Conservation (phyloP, 2,113 vertebrate genomes). For the Erythrocebus patas region DNA sequence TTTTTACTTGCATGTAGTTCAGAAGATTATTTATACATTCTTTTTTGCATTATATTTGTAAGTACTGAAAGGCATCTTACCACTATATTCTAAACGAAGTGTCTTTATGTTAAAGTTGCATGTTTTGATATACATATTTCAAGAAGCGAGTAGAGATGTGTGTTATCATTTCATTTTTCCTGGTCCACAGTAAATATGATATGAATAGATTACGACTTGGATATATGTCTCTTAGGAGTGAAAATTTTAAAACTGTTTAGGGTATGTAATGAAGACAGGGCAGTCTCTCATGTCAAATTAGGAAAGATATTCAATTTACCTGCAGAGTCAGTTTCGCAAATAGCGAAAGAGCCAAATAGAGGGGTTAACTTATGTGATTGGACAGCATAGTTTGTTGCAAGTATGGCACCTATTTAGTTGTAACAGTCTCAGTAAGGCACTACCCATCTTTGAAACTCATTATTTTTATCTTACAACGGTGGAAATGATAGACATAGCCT, state of each 20-base stretch:
- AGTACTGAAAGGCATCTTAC: neutral
- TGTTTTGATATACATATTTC: neutral
- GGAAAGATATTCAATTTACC: neutral
- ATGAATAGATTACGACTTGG: neutral
- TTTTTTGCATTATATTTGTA: neutral
- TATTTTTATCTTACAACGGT: neutral
- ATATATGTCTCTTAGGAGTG: neutral
- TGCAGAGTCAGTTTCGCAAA: constrained; percentile 10
- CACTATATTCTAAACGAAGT: constrained; percentile 11
- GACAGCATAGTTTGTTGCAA: neutral
- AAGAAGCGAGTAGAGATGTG: neutral
- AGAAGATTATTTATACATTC: neutral
- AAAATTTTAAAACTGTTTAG: neutral
- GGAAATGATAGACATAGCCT: neutral
- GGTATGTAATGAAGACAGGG: neutral
- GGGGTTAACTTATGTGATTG: neutral
- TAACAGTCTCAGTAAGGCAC: neutral
- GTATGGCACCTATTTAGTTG: neutral
- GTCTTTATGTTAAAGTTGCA: neutral
- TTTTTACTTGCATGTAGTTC: neutral
- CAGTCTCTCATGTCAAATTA: neutral
- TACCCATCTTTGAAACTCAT: neutral
- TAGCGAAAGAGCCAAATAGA: neutral
- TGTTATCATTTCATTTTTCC: neutral
- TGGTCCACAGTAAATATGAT: neutral